Base-by-base conservation (phyloP, 2,888 invertebrate species). In the Ormyrus nitidulus region DNA sequence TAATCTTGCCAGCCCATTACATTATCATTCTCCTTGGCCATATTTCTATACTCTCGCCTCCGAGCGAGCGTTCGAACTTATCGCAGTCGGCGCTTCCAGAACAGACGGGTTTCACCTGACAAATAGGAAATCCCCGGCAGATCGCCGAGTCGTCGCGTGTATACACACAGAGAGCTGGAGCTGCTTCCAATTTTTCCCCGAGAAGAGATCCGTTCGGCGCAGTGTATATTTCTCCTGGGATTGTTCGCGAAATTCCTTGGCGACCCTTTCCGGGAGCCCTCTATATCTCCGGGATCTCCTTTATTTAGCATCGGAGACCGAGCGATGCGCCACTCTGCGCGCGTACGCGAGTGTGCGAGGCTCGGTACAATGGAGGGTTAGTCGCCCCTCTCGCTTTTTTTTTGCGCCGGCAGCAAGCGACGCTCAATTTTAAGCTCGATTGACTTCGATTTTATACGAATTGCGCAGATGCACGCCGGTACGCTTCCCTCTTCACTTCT, bases 361-460 rank as follows among this genome's bases (percentile, higher is more conserved):
- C 46, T 54, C 34, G 53, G 11, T 19, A 68, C 68, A 68, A 75
- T 66, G 49, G 34, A 4, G 34, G 56, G 44, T 5, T 51, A 3
- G 11, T 10, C 13, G 10, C 53, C 10, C 10, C 34, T 34, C 34
- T 34, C 34, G 34, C 34, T 34, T 4, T 74, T 73, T 65, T 80
- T 61, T 61, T 62, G 7, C 13, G 8, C 3, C 2, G 4, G 34
- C 34, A 4, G 34, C 34, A 4, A 34, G 34, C 53, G 48, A 11
- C 59, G 73, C 69, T 65, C 70, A 74, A 80, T 77, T 77, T 80
- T 62, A 59, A 80, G 73, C 73, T 70, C 73, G 69, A 80, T 77
- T 70, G 69, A 70, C 69, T 74, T 64, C 62, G 68, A 76, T 70
- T 70, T 70, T 58, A 34, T 58, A 48, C 62, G 71, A 71, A 65